Evolutionary conservation across 2,888 invertebrate species (phyloP).

Genomic region (Troides oblongomaculatus): DNA sequence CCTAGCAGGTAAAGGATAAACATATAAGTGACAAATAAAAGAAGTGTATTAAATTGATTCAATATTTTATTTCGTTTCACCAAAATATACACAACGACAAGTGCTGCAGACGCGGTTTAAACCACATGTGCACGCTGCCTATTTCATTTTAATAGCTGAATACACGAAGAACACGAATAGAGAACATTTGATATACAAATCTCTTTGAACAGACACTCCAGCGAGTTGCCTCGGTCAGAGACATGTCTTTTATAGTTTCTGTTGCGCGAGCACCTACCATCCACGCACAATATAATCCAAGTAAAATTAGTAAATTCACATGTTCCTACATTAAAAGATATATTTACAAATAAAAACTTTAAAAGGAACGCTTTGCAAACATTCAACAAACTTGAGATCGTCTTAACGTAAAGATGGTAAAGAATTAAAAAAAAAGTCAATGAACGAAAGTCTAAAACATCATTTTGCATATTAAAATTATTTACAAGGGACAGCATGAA

Average conservation of each 20-base stretch:
- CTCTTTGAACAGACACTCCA: slow-evolving; percentile 51
- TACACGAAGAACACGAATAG: slow-evolving; percentile 75
- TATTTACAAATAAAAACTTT: slow-evolving; percentile 80
- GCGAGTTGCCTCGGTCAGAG: slow-evolving; percentile 42
- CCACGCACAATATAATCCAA: slow-evolving; percentile 60
- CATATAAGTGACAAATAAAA: slow-evolving; percentile 31
- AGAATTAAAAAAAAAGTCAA: slow-evolving; percentile 66
- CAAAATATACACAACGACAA: slow-evolving; percentile 80
- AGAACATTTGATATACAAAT: slow-evolving; percentile 64
- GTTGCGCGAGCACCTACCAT: slow-evolving; percentile 43
- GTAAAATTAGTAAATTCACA: slow-evolving; percentile 75
- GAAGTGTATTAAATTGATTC: slow-evolving; percentile 56
- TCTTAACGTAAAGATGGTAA: slow-evolving; percentile 79
- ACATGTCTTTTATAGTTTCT: slow-evolving; percentile 53
- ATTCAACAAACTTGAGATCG: slow-evolving; percentile 80
- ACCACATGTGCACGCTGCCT: slow-evolving; percentile 70
- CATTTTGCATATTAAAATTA: slow-evolving; percentile 59
- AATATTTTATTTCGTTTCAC: slow-evolving; percentile 78
- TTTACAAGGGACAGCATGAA: slow-evolving; percentile 65
- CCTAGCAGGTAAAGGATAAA: too few relatives aligned
- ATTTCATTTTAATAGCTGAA: slow-evolving; percentile 72
- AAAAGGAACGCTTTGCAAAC: slow-evolving; percentile 80
- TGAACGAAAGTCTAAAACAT: slow-evolving; percentile 71
- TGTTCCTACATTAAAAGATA: slow-evolving; percentile 70
- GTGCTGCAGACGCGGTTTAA: slow-evolving; percentile 66